Evolutionary conservation across 2,113 vertebrate genomes (phyloP).

Genomic region (Vireo altiloquus): DNA sequence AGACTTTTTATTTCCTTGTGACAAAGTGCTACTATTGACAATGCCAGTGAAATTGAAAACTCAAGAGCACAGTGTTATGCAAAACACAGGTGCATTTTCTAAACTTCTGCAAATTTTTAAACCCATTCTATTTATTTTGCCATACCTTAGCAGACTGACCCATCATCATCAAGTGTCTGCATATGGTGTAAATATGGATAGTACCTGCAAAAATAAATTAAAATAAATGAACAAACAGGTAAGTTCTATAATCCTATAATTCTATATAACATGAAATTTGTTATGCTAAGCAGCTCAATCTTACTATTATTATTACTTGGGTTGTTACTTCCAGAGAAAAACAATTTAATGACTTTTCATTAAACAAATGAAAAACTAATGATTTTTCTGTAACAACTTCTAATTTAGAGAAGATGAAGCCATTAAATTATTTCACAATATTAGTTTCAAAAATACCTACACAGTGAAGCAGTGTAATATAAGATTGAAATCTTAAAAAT

Average conservation of each 20-base stretch:
- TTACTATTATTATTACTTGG: neutral
- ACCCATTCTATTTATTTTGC: neutral
- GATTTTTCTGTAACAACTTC: neutral
- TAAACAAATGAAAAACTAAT: neutral
- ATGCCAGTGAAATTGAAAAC: neutral
- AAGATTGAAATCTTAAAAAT: neutral
- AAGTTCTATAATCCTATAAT: neutral
- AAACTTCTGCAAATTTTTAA: neutral
- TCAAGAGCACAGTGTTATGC: neutral
- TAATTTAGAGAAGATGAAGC: neutral
- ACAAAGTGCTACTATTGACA: neutral
- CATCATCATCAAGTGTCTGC: conserved; percentile 86
- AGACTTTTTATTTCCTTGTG: neutral
- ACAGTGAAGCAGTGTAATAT: neutral
- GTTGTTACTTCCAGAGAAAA: neutral
- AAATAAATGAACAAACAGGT: neutral
- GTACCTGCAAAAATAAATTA: conserved; percentile 77
- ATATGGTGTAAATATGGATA: conserved; percentile 87
- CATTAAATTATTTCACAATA: neutral
- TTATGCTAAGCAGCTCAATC: neutral
- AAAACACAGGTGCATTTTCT: neutral
- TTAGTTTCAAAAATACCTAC: neutral
- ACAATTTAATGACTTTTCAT: neutral
- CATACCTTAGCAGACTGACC: conserved; percentile 86
- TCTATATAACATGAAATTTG: neutral